phyloP scores from a whole-genome alignment of 2,888 invertebrate species.

The Cephus runcator region DNA sequence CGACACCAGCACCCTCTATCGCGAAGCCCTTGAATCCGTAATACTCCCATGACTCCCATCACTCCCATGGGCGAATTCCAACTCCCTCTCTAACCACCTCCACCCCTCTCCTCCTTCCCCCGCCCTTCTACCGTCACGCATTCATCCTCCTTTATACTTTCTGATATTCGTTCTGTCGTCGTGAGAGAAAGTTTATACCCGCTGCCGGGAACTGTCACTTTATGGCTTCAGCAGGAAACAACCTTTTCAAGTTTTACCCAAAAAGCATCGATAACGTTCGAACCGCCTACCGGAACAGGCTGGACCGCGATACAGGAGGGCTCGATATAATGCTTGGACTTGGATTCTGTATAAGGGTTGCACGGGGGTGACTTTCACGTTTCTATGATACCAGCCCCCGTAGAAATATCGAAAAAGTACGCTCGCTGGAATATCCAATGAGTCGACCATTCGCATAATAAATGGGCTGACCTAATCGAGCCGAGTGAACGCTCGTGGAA shows the following conservation, averaged over 20 bases:
- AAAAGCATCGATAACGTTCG: constrained; percentile 41
- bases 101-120: background rate
- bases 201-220: constrained; percentile 41
- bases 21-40: constrained; percentile 47
- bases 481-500: constrained; percentile 57
- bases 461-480: constrained; percentile 60
- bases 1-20: background rate
- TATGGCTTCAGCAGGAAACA: constrained; percentile 40
- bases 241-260: constrained; percentile 33
- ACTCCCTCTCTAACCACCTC: constrained; percentile 2
- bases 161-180: constrained; percentile 48
- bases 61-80: constrained; percentile 48
- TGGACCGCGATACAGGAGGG: constrained; percentile 6
- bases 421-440: constrained; percentile 59
- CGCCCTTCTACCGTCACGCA: background rate
- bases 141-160: constrained; percentile 19
- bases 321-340: constrained; percentile 23
- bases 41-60: constrained; percentile 40
- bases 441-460: constrained; percentile 45
- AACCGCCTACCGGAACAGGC: background rate
- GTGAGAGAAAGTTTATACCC: constrained; percentile 41
- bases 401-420: constrained; percentile 52
- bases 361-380: background rate
- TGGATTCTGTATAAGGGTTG: constrained; percentile 15
- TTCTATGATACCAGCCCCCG: background rate